These are phyloP conservation scores for Peromyscus maniculatus DNA, from an alignment of 2,113 vertebrate species.

Conservation along the genomic window DNA sequence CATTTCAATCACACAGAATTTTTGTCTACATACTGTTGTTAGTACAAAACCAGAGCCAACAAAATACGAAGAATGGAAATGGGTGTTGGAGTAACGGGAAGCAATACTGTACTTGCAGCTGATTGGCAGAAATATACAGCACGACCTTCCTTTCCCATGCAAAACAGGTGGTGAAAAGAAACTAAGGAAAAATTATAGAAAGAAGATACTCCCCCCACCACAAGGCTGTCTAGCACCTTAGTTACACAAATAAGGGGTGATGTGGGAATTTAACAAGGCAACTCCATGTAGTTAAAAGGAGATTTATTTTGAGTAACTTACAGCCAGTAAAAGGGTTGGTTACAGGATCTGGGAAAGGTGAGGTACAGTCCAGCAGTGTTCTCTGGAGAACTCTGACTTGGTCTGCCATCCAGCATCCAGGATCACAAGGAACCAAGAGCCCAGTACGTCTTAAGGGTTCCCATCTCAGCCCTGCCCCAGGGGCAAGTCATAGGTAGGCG, in stretches of 20 bases:
- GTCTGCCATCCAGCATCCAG: too few relatives aligned
- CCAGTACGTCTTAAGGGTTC: too few relatives aligned
- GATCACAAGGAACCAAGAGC: too few relatives aligned
- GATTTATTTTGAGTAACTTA: too few relatives aligned
- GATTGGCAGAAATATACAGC: not conserved
- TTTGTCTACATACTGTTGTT: not conserved
- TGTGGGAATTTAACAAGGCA: too few relatives aligned
- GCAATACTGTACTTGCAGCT: not conserved
- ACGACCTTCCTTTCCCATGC: not conserved
- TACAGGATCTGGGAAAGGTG: too few relatives aligned
- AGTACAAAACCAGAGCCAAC: conserved; percentile 11
- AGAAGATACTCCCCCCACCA: not conserved
- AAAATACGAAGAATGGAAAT: conserved; percentile 34
- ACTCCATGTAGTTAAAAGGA: too few relatives aligned
- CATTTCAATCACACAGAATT: not conserved
- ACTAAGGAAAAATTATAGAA: not conserved
- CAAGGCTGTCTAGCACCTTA: not conserved
- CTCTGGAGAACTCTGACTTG: too few relatives aligned
- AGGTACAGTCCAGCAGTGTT: too few relatives aligned
- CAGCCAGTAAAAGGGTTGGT: too few relatives aligned
- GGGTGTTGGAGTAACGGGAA: not conserved
- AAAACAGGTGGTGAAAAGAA: not conserved
- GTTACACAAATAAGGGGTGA: not conserved
- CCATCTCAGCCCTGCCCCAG: too few relatives aligned
- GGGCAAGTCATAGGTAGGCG: too few relatives aligned